A percentile compares a stretch with the other conserved stretches of the same genome.
Conservation (phyloP, 2,797 vertebrate genomes). For the Acipenser ruthenus region DNA sequence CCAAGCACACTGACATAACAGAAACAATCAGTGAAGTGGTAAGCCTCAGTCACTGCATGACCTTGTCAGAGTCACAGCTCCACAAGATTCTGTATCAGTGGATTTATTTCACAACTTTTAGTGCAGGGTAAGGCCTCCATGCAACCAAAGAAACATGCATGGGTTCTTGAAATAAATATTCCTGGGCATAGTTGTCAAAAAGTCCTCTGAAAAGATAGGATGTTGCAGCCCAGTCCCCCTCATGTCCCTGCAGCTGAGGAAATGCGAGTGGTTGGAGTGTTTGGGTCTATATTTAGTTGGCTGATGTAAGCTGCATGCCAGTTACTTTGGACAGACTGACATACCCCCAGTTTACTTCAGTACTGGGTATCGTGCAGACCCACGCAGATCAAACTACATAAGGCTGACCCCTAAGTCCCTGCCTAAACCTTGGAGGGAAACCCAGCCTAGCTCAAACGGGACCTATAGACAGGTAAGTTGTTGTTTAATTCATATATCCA, state of each 20-base stretch:
- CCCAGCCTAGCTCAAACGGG: conserved; percentile 19
- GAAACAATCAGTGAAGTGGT: background rate
- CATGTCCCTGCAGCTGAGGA: conserved; percentile 18
- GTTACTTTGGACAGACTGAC: conserved; percentile 63
- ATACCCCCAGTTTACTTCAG: conserved; percentile 53
- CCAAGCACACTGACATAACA: conserved; percentile 18
- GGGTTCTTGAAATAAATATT: background rate
- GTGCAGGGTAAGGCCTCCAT: too few relatives aligned
- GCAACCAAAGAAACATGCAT: background rate
- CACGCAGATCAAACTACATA: conserved; percentile 40
- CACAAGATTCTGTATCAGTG: background rate
- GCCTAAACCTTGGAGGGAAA: conserved; percentile 36
- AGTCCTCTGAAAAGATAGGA: background rate
- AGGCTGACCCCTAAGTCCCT: conserved; percentile 40
- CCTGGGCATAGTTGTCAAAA: background rate
- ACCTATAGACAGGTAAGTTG: conserved; percentile 20
- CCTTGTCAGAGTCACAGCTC: conserved; percentile 4
- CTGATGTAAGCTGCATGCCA: conserved; percentile 86
- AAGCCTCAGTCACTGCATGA: conserved; percentile 3
- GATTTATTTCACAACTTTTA: too few relatives aligned
- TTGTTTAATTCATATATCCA: too few relatives aligned
- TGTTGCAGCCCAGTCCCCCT: background rate
- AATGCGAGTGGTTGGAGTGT: conserved; percentile 82
- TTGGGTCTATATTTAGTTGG: conserved; percentile 87
- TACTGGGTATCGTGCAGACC: conserved; percentile 57